Conservation (phyloP, 2,888 invertebrate genomes). For the Eupithecia dodoneata region DNA sequence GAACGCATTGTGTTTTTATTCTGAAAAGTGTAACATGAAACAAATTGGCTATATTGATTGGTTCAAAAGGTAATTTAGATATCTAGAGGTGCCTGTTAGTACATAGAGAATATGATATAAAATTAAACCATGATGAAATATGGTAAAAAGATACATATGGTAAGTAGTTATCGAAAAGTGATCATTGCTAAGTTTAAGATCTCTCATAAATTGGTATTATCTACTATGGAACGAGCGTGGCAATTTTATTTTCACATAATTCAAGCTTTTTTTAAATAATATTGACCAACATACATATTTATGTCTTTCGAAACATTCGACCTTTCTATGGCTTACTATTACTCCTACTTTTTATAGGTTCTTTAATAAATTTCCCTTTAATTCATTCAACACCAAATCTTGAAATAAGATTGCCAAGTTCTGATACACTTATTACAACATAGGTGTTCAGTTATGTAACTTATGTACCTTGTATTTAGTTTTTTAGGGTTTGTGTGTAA, state of each 20-base stretch:
- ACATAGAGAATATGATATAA: neutral
- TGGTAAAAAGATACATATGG: neutral
- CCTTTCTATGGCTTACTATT: neutral
- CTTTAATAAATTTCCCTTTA: neutral
- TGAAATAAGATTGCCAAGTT: slow-evolving; percentile 13
- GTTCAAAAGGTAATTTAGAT: neutral
- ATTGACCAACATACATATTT: neutral
- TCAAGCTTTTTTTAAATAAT: neutral
- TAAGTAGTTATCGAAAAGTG: slow-evolving; percentile 20
- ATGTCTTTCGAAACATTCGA: neutral
- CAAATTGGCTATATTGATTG: neutral
- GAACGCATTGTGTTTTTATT: neutral
- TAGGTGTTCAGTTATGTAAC: slow-evolving; percentile 65
- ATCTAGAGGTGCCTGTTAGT: slow-evolving; percentile 7
- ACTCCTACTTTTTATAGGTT: neutral
- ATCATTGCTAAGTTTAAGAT: slow-evolving; percentile 27
- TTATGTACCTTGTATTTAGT: slow-evolving; percentile 70
- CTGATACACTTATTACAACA: slow-evolving; percentile 9
- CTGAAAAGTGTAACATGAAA: neutral
- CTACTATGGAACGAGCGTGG: neutral
- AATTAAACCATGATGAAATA: neutral
- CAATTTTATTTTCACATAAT: slow-evolving; percentile 6
- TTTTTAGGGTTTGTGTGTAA: slow-evolving; percentile 71
- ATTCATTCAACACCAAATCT: neutral
- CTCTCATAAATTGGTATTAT: slow-evolving; percentile 19